Evolutionary conservation across 2,888 invertebrate genomes (phyloP).

Genomic region (Habroteleia sp.): DNA sequence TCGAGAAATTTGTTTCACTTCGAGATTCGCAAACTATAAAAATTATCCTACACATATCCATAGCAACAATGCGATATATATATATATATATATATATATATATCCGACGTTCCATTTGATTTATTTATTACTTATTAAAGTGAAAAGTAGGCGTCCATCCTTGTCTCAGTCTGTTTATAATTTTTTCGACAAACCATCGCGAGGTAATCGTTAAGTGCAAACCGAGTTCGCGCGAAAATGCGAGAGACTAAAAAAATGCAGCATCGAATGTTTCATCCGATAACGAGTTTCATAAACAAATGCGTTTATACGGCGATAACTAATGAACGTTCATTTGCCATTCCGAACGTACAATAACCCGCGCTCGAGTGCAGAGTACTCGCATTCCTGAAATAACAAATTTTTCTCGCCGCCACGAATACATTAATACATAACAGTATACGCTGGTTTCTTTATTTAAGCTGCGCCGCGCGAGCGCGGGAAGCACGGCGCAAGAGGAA

Average conservation of each 20-base stretch:
- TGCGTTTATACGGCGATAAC: slow-evolving; percentile 8
- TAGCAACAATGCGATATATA: no score
- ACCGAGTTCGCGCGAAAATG: no score
- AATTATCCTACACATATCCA: no score
- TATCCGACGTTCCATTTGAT: no score
- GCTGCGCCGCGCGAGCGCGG: slow-evolving; percentile 2
- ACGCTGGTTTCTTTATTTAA: slow-evolving; percentile 30
- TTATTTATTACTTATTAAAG: no score
- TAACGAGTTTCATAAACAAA: slow-evolving; percentile 33
- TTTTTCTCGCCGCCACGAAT: slow-evolving; percentile 34
- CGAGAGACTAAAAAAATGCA: background rate
- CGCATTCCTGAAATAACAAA: slow-evolving; percentile 48
- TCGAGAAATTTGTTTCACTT: no score
- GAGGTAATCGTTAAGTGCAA: no score
- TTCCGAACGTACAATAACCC: slow-evolving; percentile 30
- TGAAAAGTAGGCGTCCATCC: no score
- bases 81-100: no score
- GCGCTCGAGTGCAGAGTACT: slow-evolving; percentile 9
- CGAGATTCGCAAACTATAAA: no score
- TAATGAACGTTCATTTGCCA: slow-evolving; percentile 32
- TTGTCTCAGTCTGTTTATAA: no score
- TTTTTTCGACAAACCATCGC: no score
- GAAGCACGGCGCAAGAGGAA: background rate
- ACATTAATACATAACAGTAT: slow-evolving; percentile 45
- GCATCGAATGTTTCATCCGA: slow-evolving; percentile 3